A percentile compares a stretch with the other conserved stretches of the same genome.
phyloP scores from a whole-genome alignment of 64 coral and sea anemone genomes.

The Montipora foliosa region DNA sequence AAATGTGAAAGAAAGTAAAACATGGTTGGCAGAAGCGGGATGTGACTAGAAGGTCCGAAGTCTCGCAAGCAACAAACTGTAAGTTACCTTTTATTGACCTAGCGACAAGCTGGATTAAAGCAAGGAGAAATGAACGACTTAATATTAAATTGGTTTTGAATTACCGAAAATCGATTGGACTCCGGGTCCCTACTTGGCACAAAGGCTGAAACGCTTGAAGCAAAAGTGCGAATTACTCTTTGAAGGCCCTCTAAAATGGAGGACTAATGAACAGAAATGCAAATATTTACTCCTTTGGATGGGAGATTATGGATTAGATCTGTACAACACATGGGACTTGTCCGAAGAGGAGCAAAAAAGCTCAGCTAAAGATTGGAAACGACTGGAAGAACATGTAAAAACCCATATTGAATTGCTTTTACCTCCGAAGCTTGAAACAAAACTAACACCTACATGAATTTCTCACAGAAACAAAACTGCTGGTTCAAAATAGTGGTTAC shows the following conservation, averaged over 20 bases:
- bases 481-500: too few species aligned
- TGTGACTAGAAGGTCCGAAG: neutral
- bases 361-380: slow-evolving; percentile 40
- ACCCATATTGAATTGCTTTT: slow-evolving; percentile 1
- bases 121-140: neutral
- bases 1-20: neutral
- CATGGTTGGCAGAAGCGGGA: slow-evolving; percentile 8
- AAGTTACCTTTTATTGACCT: neutral
- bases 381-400: slow-evolving; percentile 80
- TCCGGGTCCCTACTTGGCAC: neutral
- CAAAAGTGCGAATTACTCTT: slow-evolving; percentile 39
- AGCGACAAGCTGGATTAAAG: neutral
- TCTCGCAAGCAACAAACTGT: neutral
- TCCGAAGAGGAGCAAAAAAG: slow-evolving; percentile 2
- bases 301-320: slow-evolving; percentile 57
- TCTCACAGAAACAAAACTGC: too few species aligned
- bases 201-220: neutral
- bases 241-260: slow-evolving; percentile 42
- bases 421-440: too few species aligned
- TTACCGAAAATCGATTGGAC: neutral
- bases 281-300: slow-evolving; percentile 67
- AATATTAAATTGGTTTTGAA: slow-evolving; percentile 3
- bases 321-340: slow-evolving; percentile 55
- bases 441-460: too few species aligned
- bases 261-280: slow-evolving; percentile 62